Base-by-base conservation (phyloP, 2,113 vertebrate species). In the Scolopax mira region DNA sequence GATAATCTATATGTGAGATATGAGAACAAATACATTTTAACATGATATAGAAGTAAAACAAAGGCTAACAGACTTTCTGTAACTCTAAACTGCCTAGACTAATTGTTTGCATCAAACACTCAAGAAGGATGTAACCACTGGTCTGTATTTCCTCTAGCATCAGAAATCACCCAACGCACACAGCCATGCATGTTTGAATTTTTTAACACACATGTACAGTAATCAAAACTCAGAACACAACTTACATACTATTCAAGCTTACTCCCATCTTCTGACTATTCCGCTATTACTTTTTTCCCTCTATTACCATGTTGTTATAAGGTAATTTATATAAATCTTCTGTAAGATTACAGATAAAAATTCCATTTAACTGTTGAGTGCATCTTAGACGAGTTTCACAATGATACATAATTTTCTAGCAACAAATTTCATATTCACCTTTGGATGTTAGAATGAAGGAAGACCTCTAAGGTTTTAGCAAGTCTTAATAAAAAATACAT, bases 351-450 rank as follows among this genome's bases (percentile, higher is more conserved):
- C 54, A 82, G 90, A 89, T 91, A 39, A 94, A 96, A 97, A 95
- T 82, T 93, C 82, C 75, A 95, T 95, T 96, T 93, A 96, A 96
- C 93, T 94, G 85, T 72, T 96, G 88, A 95, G 85, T 88, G 90
- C 79, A 91, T 93, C 85, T 95, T 90, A 92, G 64, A 90, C 0
- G 13, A 91, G 84, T 89, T 95, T 62, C 84, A 95, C 79, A 96
- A 79, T n/a, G 73, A 95, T 91, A 88, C 41, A 64, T 90, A 86
- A 88, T 94, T 95, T 96, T 93, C 88, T 79, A 81, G 88, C 72
- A 90, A 92, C 88, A 90, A 89, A 96, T 89, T 73, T 89, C 78
- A 31, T 75, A 82, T 92, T 93, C 86, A 90, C 73, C 71, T 94
- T 92, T 69, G 72, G 51, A 88, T 77, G 35, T 79, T 93, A 79